Conservation (phyloP, 35 echinoderm and acorn worm genomes). For the Eucidaris tribuloides region DNA sequence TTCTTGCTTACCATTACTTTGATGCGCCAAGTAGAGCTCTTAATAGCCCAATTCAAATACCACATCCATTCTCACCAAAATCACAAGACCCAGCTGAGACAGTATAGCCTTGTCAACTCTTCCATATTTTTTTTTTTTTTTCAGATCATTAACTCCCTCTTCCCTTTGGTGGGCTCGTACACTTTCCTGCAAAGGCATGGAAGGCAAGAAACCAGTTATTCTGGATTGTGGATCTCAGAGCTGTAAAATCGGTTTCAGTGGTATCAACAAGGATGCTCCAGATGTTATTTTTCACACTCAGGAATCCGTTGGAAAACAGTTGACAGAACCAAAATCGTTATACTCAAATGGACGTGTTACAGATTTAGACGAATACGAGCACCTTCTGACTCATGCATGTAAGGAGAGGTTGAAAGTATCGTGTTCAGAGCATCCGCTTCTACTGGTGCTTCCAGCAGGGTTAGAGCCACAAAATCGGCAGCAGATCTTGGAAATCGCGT, state of each 20-base stretch:
- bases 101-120: neutral
- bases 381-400: neutral
- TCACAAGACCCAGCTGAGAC: neutral
- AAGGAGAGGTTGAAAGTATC: neutral
- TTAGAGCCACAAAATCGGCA: neutral
- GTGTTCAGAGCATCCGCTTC: neutral
- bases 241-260: conserved; percentile 10
- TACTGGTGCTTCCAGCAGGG: neutral
- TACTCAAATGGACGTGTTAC: neutral
- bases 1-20: too few species aligned
- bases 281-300: conserved; percentile 12
- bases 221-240: conserved; percentile 4
- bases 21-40: too few species aligned
- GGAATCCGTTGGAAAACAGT: neutral
- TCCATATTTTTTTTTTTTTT: neutral
- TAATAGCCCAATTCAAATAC: too few species aligned
- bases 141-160: too few species aligned
- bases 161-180: too few species aligned
- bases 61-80: neutral
- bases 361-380: conserved; percentile 7
- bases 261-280: neutral
- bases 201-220: conserved; percentile 16
- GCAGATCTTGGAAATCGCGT: neutral
- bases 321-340: neutral
- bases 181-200: neutral